Percentiles rank a stretch among this genome's conserved stretches.
Conservation (phyloP, 2,113 vertebrate species). For the Gallinago media region DNA sequence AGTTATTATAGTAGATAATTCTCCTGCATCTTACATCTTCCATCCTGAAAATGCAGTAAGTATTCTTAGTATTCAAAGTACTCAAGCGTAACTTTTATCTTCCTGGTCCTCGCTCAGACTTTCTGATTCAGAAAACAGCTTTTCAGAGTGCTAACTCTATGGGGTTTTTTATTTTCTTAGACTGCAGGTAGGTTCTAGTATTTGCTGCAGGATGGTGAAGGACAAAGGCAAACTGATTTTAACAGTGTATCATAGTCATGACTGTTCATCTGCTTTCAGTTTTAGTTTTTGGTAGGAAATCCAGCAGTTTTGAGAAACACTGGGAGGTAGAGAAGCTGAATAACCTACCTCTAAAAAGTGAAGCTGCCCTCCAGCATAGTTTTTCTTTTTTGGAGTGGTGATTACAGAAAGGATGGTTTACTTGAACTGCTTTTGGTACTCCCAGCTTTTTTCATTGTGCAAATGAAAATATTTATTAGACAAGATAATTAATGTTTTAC, state of each 20-base stretch:
- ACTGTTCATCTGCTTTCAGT: background rate
- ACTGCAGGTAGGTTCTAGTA: background rate
- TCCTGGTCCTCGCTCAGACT: background rate
- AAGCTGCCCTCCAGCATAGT: background rate
- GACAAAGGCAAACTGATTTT: background rate
- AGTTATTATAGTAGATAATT: conserved; percentile 98
- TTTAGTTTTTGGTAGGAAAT: background rate
- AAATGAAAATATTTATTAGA: background rate
- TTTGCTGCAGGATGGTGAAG: background rate
- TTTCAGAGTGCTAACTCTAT: background rate
- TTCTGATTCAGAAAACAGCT: background rate
- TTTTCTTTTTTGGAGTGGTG: background rate
- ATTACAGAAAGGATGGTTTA: background rate
- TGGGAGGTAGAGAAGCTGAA: background rate
- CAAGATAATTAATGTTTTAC: background rate
- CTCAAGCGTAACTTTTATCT: background rate
- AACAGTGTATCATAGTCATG: background rate
- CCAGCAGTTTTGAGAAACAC: background rate
- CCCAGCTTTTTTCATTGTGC: background rate
- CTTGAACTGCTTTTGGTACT: background rate
- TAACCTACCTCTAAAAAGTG: background rate
- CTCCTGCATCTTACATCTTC: conserved; percentile 98
- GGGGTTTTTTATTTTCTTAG: background rate
- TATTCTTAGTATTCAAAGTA: background rate
- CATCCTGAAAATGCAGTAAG: conserved; percentile 98